Evolutionary conservation across 2,888 invertebrate genomes (phyloP), one percentile per base, ranked within the genome.

Genomic region (Agrenia bidenticulata): DNA sequence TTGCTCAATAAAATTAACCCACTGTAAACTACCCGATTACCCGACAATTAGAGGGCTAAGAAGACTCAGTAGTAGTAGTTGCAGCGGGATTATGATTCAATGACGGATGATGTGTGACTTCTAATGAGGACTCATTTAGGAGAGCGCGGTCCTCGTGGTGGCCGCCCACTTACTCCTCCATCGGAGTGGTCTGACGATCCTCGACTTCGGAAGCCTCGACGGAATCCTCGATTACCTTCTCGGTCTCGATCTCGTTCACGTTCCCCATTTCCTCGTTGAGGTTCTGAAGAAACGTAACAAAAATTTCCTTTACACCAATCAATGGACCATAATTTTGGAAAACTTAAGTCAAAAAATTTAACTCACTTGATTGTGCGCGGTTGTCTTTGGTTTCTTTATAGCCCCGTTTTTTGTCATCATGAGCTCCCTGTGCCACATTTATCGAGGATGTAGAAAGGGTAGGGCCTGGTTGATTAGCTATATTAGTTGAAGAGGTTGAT

Each of bases 361-460:
- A 27, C 68, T 66, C 69, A 76, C 76, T 76, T 51, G 69, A 63
- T 61, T 56, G 72, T 57, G 69, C 61, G 57, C 66, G 69, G 41
- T 64, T 67, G 62, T 72, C 66, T 66, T 74, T 75, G 70, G 69
- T 66, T 59, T 75, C 75, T 63, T 72, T 73, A 15, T 55, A 21
- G 37, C 59, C 63, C 24, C 56, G 49, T 41, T 68, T 73, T 61
- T 69, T 72, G 2, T 74, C 74, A 21, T 72, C 73, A 15, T 39
- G 61, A 41, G 49, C 58, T 39, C 53, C 62, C n/a, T 27, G 55
- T 27, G n/a, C 7, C 21, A 55, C 32, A 23, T 17, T 57, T 54
- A n/a, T 55, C 7, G 2, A 4, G 27, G 56, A 39, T 5, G 56
- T 57, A 2, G 15, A 2, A n/a, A 37, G 27, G n/a, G 19, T 27